Conservation (phyloP, 2,113 vertebrate species). For the Ptychochromis oligacanthus region DNA sequence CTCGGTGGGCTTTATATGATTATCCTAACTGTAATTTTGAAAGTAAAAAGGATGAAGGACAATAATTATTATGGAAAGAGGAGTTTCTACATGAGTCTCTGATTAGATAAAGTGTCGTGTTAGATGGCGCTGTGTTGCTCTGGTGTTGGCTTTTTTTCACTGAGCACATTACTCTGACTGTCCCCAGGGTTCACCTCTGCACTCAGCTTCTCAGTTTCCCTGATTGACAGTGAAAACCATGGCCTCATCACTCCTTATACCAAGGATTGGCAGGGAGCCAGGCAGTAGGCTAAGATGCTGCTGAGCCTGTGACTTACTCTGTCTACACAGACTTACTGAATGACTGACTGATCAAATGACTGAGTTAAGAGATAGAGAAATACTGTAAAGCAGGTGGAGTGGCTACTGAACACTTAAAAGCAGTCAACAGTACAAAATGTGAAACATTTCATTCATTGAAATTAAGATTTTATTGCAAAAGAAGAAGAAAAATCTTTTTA, state of each 20-base stretch:
- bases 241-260: slow-evolving; percentile 42
- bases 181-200: slow-evolving; percentile 48
- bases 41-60: slow-evolving; percentile 24
- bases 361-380: slow-evolving; percentile 23
- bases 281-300: slow-evolving; percentile 37
- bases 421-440: background rate
- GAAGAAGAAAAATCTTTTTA: background rate
- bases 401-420: background rate
- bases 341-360: slow-evolving; percentile 34
- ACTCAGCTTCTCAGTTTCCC: slow-evolving; percentile 30
- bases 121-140: slow-evolving; percentile 21
- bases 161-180: slow-evolving; percentile 28
- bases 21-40: slow-evolving; percentile 49
- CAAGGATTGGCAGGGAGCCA: slow-evolving; percentile 36
- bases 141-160: slow-evolving; percentile 29
- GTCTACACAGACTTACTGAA: slow-evolving; percentile 37
- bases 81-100: slow-evolving; percentile 25
- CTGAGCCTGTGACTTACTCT: slow-evolving; percentile 46
- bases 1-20: slow-evolving; percentile 39
- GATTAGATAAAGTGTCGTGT: slow-evolving; percentile 39
- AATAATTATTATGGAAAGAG: slow-evolving; percentile 28
- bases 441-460: background rate
- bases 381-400: background rate
- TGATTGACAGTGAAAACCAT: slow-evolving; percentile 57
- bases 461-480: background rate